Percentiles rank a stretch among this genome's conserved stretches.
Evolutionary conservation across 2,888 invertebrate species (phyloP).

Genomic region (Augochlorella aurata): DNA sequence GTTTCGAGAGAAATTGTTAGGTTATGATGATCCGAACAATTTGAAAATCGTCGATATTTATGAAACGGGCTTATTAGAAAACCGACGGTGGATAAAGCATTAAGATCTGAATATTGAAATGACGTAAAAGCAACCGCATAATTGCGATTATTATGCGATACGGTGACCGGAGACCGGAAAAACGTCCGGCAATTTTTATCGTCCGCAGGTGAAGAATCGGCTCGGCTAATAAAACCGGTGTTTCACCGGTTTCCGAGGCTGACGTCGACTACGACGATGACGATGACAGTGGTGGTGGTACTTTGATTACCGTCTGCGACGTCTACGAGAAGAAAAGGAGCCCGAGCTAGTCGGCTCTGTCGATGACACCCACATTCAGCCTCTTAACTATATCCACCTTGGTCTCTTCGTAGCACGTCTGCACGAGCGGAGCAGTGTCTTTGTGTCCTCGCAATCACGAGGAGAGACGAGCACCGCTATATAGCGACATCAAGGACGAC

Average conservation of each 20-base stretch:
- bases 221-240: slow-evolving; percentile 25
- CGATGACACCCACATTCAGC: slow-evolving; percentile 45
- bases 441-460: slow-evolving; percentile 53
- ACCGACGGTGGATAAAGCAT: too few relatives aligned
- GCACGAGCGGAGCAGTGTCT: slow-evolving; percentile 32
- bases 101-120: too few relatives aligned
- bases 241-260: slow-evolving; percentile 25
- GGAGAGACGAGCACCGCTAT: slow-evolving; percentile 42
- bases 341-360: slow-evolving; percentile 11
- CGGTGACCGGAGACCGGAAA: not conserved
- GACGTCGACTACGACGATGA: not conserved
- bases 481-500: slow-evolving; percentile 29
- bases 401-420: slow-evolving; percentile 19
- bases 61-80: too few relatives aligned
- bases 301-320: slow-evolving; percentile 55
- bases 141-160: not conserved
- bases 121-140: too few relatives aligned
- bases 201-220: not conserved
- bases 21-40: too few relatives aligned
- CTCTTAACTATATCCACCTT: slow-evolving; percentile 44
- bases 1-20: too few relatives aligned
- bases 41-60: too few relatives aligned
- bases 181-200: not conserved
- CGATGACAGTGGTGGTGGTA: slow-evolving; percentile 18
- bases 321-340: slow-evolving; percentile 42